Conservation (phyloP, 2,797 vertebrate genomes). For the Cottoperca gobio region DNA sequence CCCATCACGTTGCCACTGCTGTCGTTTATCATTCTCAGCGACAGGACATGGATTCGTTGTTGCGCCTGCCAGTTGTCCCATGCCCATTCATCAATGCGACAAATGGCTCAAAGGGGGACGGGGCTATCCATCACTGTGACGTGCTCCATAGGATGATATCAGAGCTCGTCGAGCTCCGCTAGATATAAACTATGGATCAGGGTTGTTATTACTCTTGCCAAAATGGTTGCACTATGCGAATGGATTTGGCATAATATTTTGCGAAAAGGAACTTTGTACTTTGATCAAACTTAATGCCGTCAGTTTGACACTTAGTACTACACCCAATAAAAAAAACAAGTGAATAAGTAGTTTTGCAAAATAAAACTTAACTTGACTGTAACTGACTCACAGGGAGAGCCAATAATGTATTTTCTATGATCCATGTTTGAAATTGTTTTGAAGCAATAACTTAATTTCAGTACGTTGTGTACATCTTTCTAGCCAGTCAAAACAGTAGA, state of each 20-base stretch:
- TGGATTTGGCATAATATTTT: background rate
- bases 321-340: background rate
- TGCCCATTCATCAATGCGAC: slow-evolving; percentile 71
- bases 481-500: background rate
- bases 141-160: slow-evolving; percentile 44
- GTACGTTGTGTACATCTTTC: background rate
- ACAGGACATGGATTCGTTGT: slow-evolving; percentile 57
- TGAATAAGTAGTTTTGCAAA: background rate
- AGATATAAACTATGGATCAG: slow-evolving; percentile 58
- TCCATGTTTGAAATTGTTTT: background rate
- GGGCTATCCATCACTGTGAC: slow-evolving; percentile 60
- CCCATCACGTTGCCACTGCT: background rate
- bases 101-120: slow-evolving; percentile 60
- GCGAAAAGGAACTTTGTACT: background rate
- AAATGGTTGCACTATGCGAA: background rate
- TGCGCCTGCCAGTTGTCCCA: slow-evolving; percentile 36
- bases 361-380: background rate
- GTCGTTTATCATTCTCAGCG: slow-evolving; percentile 64
- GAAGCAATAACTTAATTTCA: background rate
- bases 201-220: slow-evolving; percentile 25
- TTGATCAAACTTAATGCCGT: background rate
- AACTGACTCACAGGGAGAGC: background rate
- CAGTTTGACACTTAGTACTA: background rate
- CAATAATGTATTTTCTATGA: background rate
- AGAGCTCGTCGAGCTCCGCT: slow-evolving; percentile 21